Evolutionary conservation across 2,797 vertebrate species (phyloP), one percentile per base, ranked within the genome.

Genomic region (Centroberyx gerrardi): DNA sequence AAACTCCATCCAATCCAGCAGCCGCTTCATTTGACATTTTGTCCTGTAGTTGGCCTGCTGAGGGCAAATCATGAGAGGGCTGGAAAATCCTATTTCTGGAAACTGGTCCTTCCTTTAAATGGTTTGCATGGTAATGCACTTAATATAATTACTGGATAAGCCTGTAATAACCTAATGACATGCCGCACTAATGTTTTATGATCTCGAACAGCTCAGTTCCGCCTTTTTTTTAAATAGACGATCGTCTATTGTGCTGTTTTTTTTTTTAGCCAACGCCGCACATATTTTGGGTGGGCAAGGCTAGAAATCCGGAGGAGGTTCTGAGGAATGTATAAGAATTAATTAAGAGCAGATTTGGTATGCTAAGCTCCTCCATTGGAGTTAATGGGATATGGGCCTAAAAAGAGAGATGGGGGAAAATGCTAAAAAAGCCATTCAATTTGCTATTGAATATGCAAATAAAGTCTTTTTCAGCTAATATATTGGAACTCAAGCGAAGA

Each of bases 261-360:
- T 42, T 36, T 36, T 36, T 36, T 85, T 28, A 70, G 84, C 72
- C 73, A 83, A 81, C 84, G 87, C 83, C 64, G 76, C 81, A 84
- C 87, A 85, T 86, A 84, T 90, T 88, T 91, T 82, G 87, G 85
- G 81, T 83, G 79, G 85, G 77, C 81, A 78, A 68, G 70, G 72
- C 62, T 48, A 80, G 85, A 91, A 86, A 88, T 92, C 86, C 71
- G 60, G 75, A 80, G 83, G 87, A 88, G 86, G 85, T 91, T 87
- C 82, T 89, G 68, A 86, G 70, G 78, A 92, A 91, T 92, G 87
- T 81, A 77, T 86, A 82, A 91, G 92, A 93, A 92, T 89, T 82
- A 86, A 91, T 92, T 95, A 92, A 91, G 82, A 87, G 78, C 77
- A 93, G 77, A 94, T 94, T 94, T 94, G 84, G 83, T 92, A 91